A percentile compares a stretch with the other conserved stretches of the same genome.
Evolutionary conservation across 1,140 invertebrate genomes (phyloP).

Genomic region (Papilio xuthus): DNA sequence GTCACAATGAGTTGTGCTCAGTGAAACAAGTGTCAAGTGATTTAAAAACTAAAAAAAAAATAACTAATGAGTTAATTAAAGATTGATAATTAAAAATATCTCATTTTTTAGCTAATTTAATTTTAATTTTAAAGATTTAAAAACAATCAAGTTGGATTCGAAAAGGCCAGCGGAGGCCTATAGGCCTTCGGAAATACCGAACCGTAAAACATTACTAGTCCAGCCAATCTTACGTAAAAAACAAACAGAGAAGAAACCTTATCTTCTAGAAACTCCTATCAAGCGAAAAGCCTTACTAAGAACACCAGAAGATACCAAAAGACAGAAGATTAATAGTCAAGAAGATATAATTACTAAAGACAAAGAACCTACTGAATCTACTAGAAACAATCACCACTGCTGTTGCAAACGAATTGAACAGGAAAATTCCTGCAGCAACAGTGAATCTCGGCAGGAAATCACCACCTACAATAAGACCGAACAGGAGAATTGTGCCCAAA

Average conservation of each 20-base stretch:
- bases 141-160: conserved; percentile 32
- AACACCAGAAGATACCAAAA: conserved; percentile 27
- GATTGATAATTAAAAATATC: too few relatives aligned
- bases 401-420: conserved; percentile 15
- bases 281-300: conserved; percentile 21
- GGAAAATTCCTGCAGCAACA: conserved; percentile 10
- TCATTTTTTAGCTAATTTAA: too few relatives aligned
- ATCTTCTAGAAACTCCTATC: conserved; percentile 24
- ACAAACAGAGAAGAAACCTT: conserved; percentile 19
- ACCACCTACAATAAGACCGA: not conserved
- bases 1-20: not conserved
- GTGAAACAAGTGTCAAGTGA: not conserved
- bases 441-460: not conserved
- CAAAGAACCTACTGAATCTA: not conserved
- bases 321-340: not conserved
- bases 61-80: too few relatives aligned
- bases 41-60: not conserved
- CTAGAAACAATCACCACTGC: not conserved
- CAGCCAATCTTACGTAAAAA: conserved; percentile 28
- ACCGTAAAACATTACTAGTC: conserved; percentile 21
- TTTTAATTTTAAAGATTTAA: not conserved
- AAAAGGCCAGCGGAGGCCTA: conserved; percentile 29
- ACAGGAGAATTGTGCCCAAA: not conserved
- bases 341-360: not conserved
- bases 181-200: conserved; percentile 24